These are phyloP conservation scores for Xestia xanthographa DNA, from an alignment of 2,888 invertebrate genomes.

Conservation along the genomic window DNA sequence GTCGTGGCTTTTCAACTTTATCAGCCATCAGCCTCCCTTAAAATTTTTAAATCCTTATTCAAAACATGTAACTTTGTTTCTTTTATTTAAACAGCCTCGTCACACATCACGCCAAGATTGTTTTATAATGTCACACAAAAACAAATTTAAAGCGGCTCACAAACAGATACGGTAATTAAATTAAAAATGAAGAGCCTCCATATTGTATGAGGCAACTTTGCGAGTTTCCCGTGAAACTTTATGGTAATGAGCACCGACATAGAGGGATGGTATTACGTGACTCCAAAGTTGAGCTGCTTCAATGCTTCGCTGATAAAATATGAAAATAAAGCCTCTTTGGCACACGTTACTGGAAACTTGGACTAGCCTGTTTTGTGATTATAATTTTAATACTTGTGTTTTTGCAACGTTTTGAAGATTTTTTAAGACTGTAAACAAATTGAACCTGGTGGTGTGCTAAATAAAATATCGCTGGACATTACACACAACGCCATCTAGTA, in stretches of 20 bases:
- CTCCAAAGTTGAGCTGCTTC: constrained; percentile 30
- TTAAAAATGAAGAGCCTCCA: constrained; percentile 40
- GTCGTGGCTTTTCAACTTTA: too few relatives aligned
- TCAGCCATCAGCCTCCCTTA: too few relatives aligned
- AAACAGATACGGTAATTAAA: constrained; percentile 53
- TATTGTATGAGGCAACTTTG: constrained; percentile 49
- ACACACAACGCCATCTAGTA: too few relatives aligned
- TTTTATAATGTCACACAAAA: constrained; percentile 2
- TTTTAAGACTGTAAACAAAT: not conserved
- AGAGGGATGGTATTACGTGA: constrained; percentile 46
- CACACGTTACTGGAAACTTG: not conserved
- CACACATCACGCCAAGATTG: constrained; percentile 13
- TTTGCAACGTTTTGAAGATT: not conserved
- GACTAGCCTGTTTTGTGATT: not conserved
- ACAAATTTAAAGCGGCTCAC: constrained; percentile 32
- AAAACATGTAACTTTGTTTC: too few relatives aligned
- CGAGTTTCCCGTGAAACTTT: constrained; percentile 54
- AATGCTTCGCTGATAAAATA: constrained; percentile 38
- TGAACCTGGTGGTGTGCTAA: too few relatives aligned
- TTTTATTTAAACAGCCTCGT: not conserved
- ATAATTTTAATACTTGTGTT: not conserved
- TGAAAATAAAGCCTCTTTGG: constrained; percentile 35
- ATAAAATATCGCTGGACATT: too few relatives aligned
- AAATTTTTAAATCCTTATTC: too few relatives aligned
- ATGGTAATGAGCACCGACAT: constrained; percentile 59